These are phyloP conservation scores for Ceratina japonica DNA, from an alignment of 1,140 invertebrate genomes.

Conservation along the genomic window DNA sequence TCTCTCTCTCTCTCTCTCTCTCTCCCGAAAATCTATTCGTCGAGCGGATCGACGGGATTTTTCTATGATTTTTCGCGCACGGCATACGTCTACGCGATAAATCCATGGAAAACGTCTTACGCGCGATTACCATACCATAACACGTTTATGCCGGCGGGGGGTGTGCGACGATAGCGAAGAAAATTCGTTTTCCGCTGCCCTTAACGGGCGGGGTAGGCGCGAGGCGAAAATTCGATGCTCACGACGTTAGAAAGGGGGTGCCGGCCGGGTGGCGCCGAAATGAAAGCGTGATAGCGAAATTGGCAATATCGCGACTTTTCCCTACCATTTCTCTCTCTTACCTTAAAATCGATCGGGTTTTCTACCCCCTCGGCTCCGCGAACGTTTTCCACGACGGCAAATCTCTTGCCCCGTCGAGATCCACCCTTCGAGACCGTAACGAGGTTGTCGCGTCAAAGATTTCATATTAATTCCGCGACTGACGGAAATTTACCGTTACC, in stretches of 20 bases:
- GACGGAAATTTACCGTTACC: not conserved
- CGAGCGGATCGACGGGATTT: constrained; percentile 16
- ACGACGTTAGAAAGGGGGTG: constrained; percentile 48
- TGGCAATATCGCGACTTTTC: constrained; percentile 62
- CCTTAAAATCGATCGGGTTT: constrained; percentile 46
- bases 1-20: no score
- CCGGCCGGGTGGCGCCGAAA: constrained; percentile 42
- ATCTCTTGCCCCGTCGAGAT: constrained; percentile 35
- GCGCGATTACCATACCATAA: constrained; percentile 38
- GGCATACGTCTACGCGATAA: constrained; percentile 22
- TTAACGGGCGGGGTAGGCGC: constrained; percentile 6
- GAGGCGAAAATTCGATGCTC: constrained; percentile 57
- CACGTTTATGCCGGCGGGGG: constrained; percentile 14
- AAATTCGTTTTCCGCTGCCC: constrained; percentile 52
- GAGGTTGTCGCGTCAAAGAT: constrained; percentile 7
- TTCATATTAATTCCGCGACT: constrained; percentile 22
- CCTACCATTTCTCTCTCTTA: constrained; percentile 32
- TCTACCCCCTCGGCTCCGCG: not conserved
- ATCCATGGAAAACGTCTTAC: constrained; percentile 23
- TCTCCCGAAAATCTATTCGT: not conserved
- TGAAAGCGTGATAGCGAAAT: constrained; percentile 62
- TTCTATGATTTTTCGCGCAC: constrained; percentile 24
- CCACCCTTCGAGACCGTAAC: constrained; percentile 1
- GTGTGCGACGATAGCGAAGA: constrained; percentile 28
- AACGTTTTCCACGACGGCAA: not conserved